These are phyloP conservation scores for Dipodomys merriami DNA, from an alignment of 2,113 vertebrate species.

Conservation along the genomic window DNA sequence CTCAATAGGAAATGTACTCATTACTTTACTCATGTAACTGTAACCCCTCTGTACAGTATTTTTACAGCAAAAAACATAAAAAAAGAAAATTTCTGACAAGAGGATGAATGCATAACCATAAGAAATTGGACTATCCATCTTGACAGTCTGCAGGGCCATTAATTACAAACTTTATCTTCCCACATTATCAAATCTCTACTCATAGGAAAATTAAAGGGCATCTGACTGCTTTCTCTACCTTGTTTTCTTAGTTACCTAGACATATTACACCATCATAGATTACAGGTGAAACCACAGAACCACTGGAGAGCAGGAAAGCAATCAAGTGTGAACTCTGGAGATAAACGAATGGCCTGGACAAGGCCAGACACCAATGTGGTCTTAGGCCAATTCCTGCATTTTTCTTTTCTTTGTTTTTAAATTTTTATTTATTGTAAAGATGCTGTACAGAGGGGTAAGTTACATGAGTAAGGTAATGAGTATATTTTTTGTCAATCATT, in stretches of 20 bases:
- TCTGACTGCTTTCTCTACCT: background rate
- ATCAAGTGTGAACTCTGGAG: background rate
- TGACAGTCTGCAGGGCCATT: background rate
- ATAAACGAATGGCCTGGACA: background rate
- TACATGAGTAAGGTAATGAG: too few species aligned
- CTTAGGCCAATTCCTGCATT: background rate
- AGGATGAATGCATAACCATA: background rate
- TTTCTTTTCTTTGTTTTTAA: background rate
- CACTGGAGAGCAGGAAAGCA: background rate
- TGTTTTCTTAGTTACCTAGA: conserved; percentile 17
- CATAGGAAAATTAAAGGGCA: conserved; percentile 3
- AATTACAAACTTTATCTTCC: background rate
- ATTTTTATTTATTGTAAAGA: too few species aligned
- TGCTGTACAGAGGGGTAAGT: too few species aligned
- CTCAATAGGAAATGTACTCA: too few species aligned
- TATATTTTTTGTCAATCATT: too few species aligned
- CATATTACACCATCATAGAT: background rate
- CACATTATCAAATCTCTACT: background rate
- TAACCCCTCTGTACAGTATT: too few species aligned
- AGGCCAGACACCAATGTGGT: background rate
- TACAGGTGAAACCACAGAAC: background rate
- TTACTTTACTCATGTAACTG: too few species aligned
- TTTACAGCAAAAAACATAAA: too few species aligned
- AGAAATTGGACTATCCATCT: background rate
- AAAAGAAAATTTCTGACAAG: background rate